Percentiles rank a stretch among this genome's conserved stretches.
These are phyloP conservation scores for Toxotes jaculatrix DNA, from an alignment of 2,113 vertebrate species.

Conservation along the genomic window DNA sequence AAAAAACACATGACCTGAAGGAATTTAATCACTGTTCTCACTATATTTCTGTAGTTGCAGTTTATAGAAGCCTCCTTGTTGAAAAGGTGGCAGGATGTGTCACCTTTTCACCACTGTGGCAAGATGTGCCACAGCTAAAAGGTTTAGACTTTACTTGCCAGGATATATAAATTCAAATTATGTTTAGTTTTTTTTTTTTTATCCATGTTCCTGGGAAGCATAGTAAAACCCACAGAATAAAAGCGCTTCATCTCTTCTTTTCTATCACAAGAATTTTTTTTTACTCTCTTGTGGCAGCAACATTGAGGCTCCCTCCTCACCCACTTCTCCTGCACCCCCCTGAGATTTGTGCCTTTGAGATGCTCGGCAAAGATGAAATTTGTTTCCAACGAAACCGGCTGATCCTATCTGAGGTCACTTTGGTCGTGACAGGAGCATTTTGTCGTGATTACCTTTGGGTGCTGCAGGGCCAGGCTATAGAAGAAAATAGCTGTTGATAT, in stretches of 20 bases:
- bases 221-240: slow-evolving; percentile 38
- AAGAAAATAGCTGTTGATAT: slow-evolving; percentile 20
- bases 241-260: slow-evolving; percentile 33
- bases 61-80: slow-evolving; percentile 23
- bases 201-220: slow-evolving; percentile 48
- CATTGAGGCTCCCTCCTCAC: slow-evolving; percentile 63
- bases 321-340: slow-evolving; percentile 46
- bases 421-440: slow-evolving; percentile 49
- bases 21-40: slow-evolving; percentile 29
- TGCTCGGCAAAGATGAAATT: slow-evolving; percentile 49
- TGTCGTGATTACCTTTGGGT: slow-evolving; percentile 59
- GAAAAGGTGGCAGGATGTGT: slow-evolving; percentile 45
- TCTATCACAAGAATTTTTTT: slow-evolving; percentile 56
- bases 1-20: slow-evolving; percentile 34
- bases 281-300: slow-evolving; percentile 48
- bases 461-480: slow-evolving; percentile 11
- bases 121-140: slow-evolving; percentile 39
- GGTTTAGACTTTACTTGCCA: slow-evolving; percentile 40
- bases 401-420: slow-evolving; percentile 61
- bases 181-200: slow-evolving; percentile 19
- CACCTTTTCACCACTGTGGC: slow-evolving; percentile 21
- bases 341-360: slow-evolving; percentile 71
- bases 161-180: slow-evolving; percentile 44
- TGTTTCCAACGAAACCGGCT: slow-evolving; percentile 49
- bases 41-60: slow-evolving; percentile 30